Percentiles rank a stretch among this genome's conserved stretches.
These are phyloP conservation scores for Bothrops jararaca DNA, from an alignment of 2,113 vertebrate species.

Conservation along the genomic window DNA sequence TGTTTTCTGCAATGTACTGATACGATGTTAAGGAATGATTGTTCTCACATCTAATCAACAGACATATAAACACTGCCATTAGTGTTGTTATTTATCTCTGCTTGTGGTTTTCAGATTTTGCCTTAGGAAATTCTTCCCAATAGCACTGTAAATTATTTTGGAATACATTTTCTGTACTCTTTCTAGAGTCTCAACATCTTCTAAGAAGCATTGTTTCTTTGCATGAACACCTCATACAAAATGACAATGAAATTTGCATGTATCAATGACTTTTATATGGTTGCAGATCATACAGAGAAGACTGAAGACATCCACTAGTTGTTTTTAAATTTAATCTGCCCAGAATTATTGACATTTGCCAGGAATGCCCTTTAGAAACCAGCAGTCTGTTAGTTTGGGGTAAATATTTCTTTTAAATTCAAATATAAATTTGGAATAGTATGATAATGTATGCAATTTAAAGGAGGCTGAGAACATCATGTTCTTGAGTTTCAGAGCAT, in stretches of 20 bases:
- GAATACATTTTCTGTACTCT: not conserved
- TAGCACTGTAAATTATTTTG: not conserved
- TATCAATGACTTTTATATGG: not conserved
- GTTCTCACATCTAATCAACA: not conserved
- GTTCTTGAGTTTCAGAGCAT: conserved; percentile 17
- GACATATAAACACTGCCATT: not conserved
- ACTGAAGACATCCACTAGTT: not conserved
- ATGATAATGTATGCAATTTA: conserved; percentile 23
- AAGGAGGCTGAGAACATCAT: conserved; percentile 28
- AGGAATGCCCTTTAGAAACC: not conserved
- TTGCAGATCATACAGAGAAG: not conserved
- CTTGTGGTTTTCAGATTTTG: not conserved
- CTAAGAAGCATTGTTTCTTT: not conserved
- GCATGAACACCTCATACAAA: not conserved
- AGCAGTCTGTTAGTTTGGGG: not conserved
- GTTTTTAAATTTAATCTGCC: not conserved
- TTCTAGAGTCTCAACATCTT: not conserved
- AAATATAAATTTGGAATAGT: not conserved
- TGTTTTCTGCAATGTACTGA: not conserved
- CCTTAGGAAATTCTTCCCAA: not conserved
- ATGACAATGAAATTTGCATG: not conserved
- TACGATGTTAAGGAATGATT: not conserved
- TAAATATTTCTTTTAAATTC: not conserved
- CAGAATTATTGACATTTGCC: not conserved
- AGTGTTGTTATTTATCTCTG: not conserved